phyloP scores from a whole-genome alignment of 2,888 invertebrate species.

The Aspidapion aeneum region DNA sequence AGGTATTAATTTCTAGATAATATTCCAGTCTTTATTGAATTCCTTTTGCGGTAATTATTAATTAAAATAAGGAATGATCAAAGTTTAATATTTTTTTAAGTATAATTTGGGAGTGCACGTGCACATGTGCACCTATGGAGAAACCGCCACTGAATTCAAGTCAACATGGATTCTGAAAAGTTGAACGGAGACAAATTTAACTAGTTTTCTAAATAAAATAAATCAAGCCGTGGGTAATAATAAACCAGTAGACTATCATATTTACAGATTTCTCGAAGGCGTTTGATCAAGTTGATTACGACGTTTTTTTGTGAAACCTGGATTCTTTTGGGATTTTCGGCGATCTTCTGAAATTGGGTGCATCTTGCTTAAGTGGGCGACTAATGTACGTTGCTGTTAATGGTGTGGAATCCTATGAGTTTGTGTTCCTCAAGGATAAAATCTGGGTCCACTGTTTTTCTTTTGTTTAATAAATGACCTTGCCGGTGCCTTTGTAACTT shows the following conservation, averaged over 20 bases:
- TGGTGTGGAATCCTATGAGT: neutral
- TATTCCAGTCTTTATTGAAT: too few species aligned
- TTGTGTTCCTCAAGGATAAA: neutral
- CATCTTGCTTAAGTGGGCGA: neutral
- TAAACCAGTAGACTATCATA: neutral
- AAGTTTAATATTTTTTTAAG: too few species aligned
- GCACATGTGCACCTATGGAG: too few species aligned
- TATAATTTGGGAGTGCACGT: too few species aligned
- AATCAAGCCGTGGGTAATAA: neutral
- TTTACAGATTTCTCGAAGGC: conserved; percentile 3
- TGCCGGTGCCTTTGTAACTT: neutral
- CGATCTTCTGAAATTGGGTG: neutral
- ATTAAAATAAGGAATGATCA: too few species aligned
- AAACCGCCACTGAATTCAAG: too few species aligned
- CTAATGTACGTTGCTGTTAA: neutral
- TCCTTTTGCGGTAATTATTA: too few species aligned
- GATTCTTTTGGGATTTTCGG: neutral
- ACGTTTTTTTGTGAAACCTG: neutral
- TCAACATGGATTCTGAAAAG: neutral
- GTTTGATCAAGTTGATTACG: neutral
- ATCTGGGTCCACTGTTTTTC: neutral
- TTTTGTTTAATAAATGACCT: neutral
- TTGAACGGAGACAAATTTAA: neutral
- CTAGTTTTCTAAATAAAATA: neutral
- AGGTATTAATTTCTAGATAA: too few species aligned